Conservation (phyloP, 2,113 vertebrate species). For the Oostethus manadensis region DNA sequence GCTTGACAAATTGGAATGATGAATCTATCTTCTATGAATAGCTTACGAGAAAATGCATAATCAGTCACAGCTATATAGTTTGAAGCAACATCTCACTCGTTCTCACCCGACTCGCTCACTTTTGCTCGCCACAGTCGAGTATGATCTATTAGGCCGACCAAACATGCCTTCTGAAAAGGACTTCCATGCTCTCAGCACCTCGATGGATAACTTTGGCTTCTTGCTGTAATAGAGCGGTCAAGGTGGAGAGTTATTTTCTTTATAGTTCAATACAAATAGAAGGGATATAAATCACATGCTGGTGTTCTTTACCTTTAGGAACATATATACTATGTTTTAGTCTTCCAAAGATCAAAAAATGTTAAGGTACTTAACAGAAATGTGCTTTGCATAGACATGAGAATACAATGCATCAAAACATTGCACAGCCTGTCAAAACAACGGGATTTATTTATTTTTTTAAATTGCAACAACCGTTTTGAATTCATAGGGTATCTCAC, state of each 20-base stretch:
- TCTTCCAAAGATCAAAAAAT: not conserved
- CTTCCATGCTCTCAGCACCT: slow-evolving; percentile 67
- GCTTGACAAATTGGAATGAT: slow-evolving; percentile 99
- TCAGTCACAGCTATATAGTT: slow-evolving; percentile 92
- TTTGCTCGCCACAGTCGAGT: slow-evolving; percentile 68
- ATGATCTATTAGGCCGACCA: slow-evolving; percentile 88
- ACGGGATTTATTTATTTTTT: no score
- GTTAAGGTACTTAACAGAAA: not conserved
- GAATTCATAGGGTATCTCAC: no score
- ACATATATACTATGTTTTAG: slow-evolving; percentile 21
- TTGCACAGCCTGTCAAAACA: no score
- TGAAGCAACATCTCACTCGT: slow-evolving; percentile 83
- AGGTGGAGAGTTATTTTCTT: slow-evolving; percentile 77
- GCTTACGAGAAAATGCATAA: slow-evolving; percentile 91
- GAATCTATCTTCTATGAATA: slow-evolving; percentile 99
- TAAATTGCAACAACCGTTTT: no score
- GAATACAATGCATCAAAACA: not conserved
- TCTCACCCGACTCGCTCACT: slow-evolving; percentile 62
- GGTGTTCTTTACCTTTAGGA: slow-evolving; percentile 24
- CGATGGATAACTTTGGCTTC: slow-evolving; percentile 89
- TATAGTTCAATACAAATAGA: slow-evolving; percentile 64
- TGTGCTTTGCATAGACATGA: not conserved
- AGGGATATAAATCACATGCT: slow-evolving; percentile 63
- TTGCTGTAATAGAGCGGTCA: slow-evolving; percentile 87
- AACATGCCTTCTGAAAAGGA: slow-evolving; percentile 73